These are phyloP conservation scores for Rachycentron canadum DNA, from an alignment of 2,797 vertebrate species.

Conservation along the genomic window DNA sequence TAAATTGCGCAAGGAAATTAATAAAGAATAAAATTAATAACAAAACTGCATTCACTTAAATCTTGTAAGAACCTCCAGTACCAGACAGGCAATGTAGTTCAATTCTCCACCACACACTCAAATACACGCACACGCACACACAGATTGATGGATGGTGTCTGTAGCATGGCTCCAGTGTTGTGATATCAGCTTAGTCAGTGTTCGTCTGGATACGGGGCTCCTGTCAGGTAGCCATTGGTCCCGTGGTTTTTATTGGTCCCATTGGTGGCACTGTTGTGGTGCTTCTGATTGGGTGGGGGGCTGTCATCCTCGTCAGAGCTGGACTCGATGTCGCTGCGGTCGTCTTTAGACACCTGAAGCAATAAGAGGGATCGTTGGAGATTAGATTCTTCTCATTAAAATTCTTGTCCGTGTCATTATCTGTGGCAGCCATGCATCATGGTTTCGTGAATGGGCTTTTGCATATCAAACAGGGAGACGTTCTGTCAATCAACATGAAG, in stretches of 20 bases:
- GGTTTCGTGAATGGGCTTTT: slow-evolving; percentile 26
- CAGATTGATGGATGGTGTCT: slow-evolving; percentile 70
- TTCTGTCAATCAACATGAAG: slow-evolving; percentile 42
- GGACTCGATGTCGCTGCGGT: slow-evolving; percentile 95
- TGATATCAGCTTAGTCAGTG: slow-evolving; percentile 86
- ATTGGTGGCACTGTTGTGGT: slow-evolving; percentile 88
- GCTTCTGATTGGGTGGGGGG: slow-evolving; percentile 85
- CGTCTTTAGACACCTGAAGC: slow-evolving; percentile 93
- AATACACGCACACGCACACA: slow-evolving; percentile 46
- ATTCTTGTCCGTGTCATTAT: slow-evolving; percentile 50
- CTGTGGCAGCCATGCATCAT: slow-evolving; percentile 35
- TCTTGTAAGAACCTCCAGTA: slow-evolving; percentile 88
- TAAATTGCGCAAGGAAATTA: slow-evolving; percentile 72
- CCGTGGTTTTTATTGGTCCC: slow-evolving; percentile 91
- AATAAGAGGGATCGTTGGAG: slow-evolving; percentile 4
- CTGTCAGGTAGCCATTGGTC: slow-evolving; percentile 94
- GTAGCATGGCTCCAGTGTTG: slow-evolving; percentile 68
- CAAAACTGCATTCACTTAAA: slow-evolving; percentile 87
- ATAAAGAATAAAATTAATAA: slow-evolving; percentile 66
- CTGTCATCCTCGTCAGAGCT: slow-evolving; percentile 96
- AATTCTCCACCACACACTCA: slow-evolving; percentile 70
- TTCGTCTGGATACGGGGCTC: slow-evolving; percentile 88
- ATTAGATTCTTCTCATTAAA: slow-evolving; percentile 45
- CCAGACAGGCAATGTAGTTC: slow-evolving; percentile 88
- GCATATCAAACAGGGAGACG: slow-evolving; percentile 7